Percentiles rank a stretch among this genome's conserved stretches.
Conservation (phyloP, 1,140 invertebrate species). For the Drosophila neocordata region DNA sequence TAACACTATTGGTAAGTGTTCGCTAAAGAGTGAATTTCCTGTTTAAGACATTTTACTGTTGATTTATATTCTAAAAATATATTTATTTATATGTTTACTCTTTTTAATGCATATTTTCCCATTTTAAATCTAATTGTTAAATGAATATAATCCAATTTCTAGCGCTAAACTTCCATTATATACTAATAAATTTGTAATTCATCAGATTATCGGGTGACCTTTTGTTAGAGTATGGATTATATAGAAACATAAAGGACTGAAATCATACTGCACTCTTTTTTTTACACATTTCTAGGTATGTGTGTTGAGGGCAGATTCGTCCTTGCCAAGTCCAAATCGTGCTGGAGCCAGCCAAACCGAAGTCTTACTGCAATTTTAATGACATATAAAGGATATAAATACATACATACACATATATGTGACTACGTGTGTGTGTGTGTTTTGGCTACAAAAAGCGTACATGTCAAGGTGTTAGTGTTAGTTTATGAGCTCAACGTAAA, state of each 20-base stretch:
- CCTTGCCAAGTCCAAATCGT: slow-evolving; percentile 63
- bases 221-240: slow-evolving; percentile 17
- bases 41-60: no score
- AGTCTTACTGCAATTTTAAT: slow-evolving; percentile 79
- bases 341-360: slow-evolving; percentile 57
- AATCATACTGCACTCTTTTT: slow-evolving; percentile 20
- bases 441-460: slow-evolving; percentile 72
- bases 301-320: slow-evolving; percentile 48
- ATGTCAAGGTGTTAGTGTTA: slow-evolving; percentile 80
- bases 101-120: no score
- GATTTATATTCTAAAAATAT: no score
- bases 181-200: not conserved
- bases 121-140: no score
- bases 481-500: slow-evolving; percentile 80
- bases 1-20: no score
- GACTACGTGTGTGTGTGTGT: slow-evolving; percentile 30
- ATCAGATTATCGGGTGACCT: not conserved
- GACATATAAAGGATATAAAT: slow-evolving; percentile 57
- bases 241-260: slow-evolving; percentile 15
- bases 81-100: no score
- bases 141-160: no score
- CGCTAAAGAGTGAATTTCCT: no score
- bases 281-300: slow-evolving; percentile 26
- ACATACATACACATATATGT: slow-evolving; percentile 17
- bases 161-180: no score